Conservation (phyloP, 2,113 vertebrate species). For the Scophthalmus maximus region DNA sequence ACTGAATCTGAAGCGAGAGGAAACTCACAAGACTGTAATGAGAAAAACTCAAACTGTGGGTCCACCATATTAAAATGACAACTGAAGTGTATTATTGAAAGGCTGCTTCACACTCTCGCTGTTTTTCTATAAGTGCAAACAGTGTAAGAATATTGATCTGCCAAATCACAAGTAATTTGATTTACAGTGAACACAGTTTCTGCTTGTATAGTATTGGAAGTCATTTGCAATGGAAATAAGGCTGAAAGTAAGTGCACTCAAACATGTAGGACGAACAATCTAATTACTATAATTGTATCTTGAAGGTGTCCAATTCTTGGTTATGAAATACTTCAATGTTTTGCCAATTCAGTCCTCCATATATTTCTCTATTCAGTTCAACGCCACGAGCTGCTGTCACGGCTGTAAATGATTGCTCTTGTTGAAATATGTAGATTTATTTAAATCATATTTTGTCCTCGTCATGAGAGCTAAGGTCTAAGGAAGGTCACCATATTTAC, state of each 20-base stretch:
- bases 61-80: background rate
- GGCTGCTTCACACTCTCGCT: slow-evolving; percentile 2
- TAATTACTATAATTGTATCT: too few species aligned
- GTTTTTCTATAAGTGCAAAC: slow-evolving; percentile 23
- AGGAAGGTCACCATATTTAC: too few species aligned
- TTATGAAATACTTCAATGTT: too few species aligned
- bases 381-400: background rate
- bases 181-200: slow-evolving; percentile 31
- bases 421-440: slow-evolving; percentile 43
- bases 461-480: background rate
- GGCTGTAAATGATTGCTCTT: background rate
- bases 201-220: slow-evolving; percentile 29
- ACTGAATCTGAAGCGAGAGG: background rate
- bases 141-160: slow-evolving; percentile 24
- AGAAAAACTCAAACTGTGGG: background rate
- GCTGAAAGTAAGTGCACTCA: slow-evolving; percentile 52
- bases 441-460: slow-evolving; percentile 59
- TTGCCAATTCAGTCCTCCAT: too few species aligned
- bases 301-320: too few species aligned
- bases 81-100: background rate
- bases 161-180: slow-evolving; percentile 40
- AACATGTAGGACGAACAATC: slow-evolving; percentile 27
- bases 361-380: too few species aligned
- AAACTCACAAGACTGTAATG: too few species aligned
- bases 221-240: slow-evolving; percentile 53